These are phyloP conservation scores for Brachystomella parvula DNA, from an alignment of 1,140 invertebrate genomes.

Conservation along the genomic window DNA sequence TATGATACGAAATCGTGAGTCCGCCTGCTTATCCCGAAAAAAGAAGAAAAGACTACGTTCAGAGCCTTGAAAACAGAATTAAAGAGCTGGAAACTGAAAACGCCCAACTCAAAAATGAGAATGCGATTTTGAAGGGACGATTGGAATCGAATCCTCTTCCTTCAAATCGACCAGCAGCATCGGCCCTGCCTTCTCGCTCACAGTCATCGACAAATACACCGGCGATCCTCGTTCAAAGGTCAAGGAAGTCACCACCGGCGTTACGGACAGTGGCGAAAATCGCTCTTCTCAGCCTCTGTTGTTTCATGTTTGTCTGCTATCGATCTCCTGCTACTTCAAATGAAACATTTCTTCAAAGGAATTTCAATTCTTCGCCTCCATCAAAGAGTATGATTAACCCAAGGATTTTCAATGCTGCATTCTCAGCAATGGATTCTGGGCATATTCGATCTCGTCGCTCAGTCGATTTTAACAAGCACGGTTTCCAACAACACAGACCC, in stretches of 20 bases:
- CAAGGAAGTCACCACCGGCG: no score
- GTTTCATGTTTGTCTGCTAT: conserved; percentile 29
- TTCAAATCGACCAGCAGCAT: background rate
- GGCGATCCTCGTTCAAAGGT: no score
- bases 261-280: conserved; percentile 29
- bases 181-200: background rate
- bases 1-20: conserved; percentile 53
- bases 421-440: background rate
- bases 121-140: conserved; percentile 43
- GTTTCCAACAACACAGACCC: background rate
- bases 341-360: background rate
- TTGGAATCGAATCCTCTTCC: conserved; percentile 36
- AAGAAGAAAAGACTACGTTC: conserved; percentile 85
- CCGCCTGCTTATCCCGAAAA: conserved; percentile 78
- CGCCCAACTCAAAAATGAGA: conserved; percentile 58
- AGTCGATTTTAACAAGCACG: background rate
- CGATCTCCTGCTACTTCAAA: background rate
- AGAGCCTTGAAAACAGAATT: conserved; percentile 63
- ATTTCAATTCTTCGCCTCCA: background rate
- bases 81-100: conserved; percentile 65
- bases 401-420: background rate
- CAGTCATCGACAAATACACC: background rate
- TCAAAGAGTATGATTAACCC: conserved; percentile 6
- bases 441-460: conserved; percentile 2
- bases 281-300: conserved; percentile 31